Conservation (phyloP, 2,888 invertebrate species). For the Cerceris ruficornis region DNA sequence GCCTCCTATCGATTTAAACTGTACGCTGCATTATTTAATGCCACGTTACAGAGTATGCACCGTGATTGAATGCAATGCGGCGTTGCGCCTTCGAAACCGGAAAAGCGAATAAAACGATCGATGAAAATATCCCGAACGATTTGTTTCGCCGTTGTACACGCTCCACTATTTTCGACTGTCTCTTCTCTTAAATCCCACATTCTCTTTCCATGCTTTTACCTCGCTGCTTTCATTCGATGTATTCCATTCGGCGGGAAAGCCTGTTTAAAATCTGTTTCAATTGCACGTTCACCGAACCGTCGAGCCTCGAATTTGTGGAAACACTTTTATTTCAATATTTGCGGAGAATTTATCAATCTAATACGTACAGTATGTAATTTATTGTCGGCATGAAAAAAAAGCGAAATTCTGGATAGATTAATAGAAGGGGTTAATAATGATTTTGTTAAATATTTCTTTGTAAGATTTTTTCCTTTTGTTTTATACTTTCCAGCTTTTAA, state of each 20-base stretch:
- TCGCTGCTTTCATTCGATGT: neutral
- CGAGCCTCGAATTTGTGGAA: too few relatives aligned
- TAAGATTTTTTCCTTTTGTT: too few relatives aligned
- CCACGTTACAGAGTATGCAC: neutral
- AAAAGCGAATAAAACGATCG: slow-evolving; percentile 39
- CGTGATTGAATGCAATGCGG: slow-evolving; percentile 18
- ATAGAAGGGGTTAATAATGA: too few relatives aligned
- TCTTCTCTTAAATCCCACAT: neutral
- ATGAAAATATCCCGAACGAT: slow-evolving; percentile 51
- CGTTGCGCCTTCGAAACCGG: slow-evolving; percentile 29
- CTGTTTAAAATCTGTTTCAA: too few relatives aligned
- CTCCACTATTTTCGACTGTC: slow-evolving; percentile 13
- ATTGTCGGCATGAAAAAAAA: too few relatives aligned
- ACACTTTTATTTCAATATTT: too few relatives aligned
- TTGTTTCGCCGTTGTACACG: slow-evolving; percentile 16
- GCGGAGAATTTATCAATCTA: too few relatives aligned
- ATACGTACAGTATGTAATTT: too few relatives aligned
- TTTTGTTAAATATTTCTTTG: too few relatives aligned
- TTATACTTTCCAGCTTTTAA: too few relatives aligned
- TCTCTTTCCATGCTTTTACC: neutral
- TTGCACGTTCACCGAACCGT: too few relatives aligned
- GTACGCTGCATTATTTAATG: slow-evolving; percentile 33
- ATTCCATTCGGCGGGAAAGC: neutral
- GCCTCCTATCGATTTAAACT: slow-evolving; percentile 18
- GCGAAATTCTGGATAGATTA: too few relatives aligned